phyloP scores from a whole-genome alignment of 2,113 vertebrate genomes.

The Strix aluco region DNA sequence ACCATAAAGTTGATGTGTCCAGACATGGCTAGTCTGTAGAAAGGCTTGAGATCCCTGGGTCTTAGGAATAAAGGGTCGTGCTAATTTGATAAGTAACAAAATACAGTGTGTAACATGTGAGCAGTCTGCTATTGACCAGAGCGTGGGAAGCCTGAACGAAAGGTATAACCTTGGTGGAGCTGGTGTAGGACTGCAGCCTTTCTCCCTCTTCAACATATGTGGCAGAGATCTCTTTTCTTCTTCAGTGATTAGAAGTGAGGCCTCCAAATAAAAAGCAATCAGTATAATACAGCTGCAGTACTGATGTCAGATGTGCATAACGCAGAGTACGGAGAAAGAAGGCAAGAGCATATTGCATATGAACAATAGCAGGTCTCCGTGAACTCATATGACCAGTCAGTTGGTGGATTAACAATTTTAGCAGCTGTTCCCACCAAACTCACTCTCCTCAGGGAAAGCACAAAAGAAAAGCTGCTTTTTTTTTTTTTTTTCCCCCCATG shows the following conservation, averaged over 20 bases:
- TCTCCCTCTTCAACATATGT: not conserved
- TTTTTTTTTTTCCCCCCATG: accelerated
- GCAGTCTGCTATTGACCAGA: not conserved
- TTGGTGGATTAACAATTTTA: not conserved
- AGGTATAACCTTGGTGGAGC: not conserved
- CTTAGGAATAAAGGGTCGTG: not conserved
- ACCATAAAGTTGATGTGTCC: not conserved
- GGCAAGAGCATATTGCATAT: not conserved
- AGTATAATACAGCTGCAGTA: not conserved
- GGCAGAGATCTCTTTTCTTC: not conserved
- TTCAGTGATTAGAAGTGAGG: not conserved
- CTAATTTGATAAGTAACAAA: not conserved
- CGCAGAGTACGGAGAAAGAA: not conserved
- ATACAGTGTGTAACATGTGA: not conserved
- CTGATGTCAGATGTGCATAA: not conserved
- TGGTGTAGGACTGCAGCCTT: not conserved
- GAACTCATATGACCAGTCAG: not conserved
- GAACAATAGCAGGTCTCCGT: not conserved
- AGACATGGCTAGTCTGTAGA: not conserved
- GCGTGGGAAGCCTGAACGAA: not conserved
- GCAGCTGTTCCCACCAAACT: not conserved
- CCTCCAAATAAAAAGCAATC: not conserved
- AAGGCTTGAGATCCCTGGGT: not conserved
- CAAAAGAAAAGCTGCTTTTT: not conserved
- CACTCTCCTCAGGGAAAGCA: not conserved